A percentile compares a stretch with the other conserved stretches of the same genome.
Evolutionary conservation across 2,797 vertebrate genomes (phyloP).

Genomic region (Notamacropus eugenii): DNA sequence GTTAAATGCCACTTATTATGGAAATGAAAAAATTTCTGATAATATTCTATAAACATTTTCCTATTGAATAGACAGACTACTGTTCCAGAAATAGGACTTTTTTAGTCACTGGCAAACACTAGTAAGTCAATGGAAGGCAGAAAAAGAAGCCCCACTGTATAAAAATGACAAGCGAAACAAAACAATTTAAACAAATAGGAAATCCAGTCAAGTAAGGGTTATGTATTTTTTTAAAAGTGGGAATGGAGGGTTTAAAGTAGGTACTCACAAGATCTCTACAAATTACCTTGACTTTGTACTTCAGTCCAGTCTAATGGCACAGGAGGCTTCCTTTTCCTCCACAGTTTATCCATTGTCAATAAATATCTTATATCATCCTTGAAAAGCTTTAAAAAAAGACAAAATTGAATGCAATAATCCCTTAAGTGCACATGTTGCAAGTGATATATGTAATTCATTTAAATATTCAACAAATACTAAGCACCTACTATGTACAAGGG

Average conservation of each 20-base stretch:
- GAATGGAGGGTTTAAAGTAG: constrained; percentile 2
- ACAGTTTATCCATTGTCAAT: constrained; percentile 98
- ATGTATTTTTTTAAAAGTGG: background rate
- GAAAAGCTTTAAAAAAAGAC: constrained; percentile 90
- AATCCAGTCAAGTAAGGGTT: background rate
- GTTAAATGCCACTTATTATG: background rate
- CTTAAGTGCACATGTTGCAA: background rate
- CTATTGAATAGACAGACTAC: background rate
- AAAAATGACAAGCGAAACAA: background rate
- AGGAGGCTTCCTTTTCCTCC: constrained; percentile 98
- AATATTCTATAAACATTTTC: background rate
- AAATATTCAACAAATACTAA: background rate
- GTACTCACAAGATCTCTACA: background rate
- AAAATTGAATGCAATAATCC: constrained; percentile 26
- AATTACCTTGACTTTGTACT: constrained; percentile 90
- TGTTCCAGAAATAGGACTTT: background rate
- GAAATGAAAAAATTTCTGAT: background rate
- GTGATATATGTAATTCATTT: background rate
- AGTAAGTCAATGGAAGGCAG: background rate
- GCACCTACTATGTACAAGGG: background rate
- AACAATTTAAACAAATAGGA: background rate
- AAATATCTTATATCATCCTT: constrained; percentile 98
- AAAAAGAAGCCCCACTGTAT: background rate
- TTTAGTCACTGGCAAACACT: background rate
- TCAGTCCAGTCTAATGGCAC: constrained; percentile 94